phyloP scores from a whole-genome alignment of 2,888 invertebrate species.

The Pollenia labialis region DNA sequence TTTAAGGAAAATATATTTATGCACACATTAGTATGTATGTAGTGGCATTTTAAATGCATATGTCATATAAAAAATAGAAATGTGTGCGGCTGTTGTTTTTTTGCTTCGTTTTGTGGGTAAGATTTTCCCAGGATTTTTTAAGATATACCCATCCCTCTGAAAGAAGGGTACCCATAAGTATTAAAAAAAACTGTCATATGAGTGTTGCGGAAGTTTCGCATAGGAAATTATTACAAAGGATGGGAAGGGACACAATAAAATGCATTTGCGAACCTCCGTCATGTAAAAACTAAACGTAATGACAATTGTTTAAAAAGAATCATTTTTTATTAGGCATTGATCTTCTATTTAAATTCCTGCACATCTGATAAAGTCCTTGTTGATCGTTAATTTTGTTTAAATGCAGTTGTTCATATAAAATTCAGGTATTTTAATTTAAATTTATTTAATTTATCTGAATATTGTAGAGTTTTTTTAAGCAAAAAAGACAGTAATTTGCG shows the following conservation, averaged over 20 bases:
- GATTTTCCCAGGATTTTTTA: constrained; percentile 82
- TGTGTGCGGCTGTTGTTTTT: constrained; percentile 63
- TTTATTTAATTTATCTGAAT: neutral
- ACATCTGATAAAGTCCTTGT: constrained; percentile 39
- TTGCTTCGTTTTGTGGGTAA: constrained; percentile 78
- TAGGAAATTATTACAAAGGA: constrained; percentile 72
- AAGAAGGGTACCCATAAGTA: constrained; percentile 71
- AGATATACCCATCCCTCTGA: constrained; percentile 63
- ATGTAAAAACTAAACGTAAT: constrained; percentile 51
- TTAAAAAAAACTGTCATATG: constrained; percentile 77
- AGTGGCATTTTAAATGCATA: constrained; percentile 66
- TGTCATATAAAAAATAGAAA: constrained; percentile 74
- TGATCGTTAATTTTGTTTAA: constrained; percentile 25
- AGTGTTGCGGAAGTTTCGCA: constrained; percentile 75
- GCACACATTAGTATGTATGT: neutral
- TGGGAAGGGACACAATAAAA: constrained; percentile 73
- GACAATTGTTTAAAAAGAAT: constrained; percentile 74
- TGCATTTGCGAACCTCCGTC: constrained; percentile 68
- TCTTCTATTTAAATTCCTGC: constrained; percentile 70
- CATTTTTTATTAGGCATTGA: constrained; percentile 75
- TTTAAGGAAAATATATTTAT: constrained; percentile 55
- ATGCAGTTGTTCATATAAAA: constrained; percentile 44
- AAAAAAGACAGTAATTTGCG: constrained; percentile 41
- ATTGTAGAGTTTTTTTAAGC: constrained; percentile 5
- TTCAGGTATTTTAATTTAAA: constrained; percentile 12